phyloP scores from a whole-genome alignment of 2,797 vertebrate genomes.

The Eptatretus atami region DNA sequence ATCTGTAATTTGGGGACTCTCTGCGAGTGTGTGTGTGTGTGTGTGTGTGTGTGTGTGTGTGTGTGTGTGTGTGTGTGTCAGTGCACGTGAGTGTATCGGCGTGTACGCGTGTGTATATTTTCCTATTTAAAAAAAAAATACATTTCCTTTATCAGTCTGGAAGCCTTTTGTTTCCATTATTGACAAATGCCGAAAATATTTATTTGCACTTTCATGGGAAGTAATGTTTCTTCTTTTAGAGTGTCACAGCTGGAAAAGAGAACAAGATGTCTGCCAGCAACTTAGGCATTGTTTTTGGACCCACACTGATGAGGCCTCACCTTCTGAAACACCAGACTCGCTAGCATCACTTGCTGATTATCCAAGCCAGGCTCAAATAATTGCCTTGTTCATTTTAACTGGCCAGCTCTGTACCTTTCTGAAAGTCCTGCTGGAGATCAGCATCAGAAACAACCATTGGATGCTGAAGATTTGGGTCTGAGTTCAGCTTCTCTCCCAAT shows the following conservation, averaged over 20 bases:
- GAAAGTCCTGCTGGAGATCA: no score
- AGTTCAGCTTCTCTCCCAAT: no score
- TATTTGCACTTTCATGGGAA: no score
- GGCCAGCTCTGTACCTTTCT: not conserved
- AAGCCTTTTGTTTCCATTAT: not conserved
- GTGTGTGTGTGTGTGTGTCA: no score
- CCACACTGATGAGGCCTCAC: constrained; percentile 58
- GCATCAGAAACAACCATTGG: no score
- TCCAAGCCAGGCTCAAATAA: constrained; percentile 62
- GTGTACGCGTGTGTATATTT: not conserved
- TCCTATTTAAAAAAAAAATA: not conserved
- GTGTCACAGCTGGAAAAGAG: constrained; percentile 51
- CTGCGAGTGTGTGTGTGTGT: no score
- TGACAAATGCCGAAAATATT: no score
- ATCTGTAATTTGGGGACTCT: no score
- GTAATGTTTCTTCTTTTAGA: constrained; percentile 14
- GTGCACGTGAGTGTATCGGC: not conserved
- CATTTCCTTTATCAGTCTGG: rapidly evolving
- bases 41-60: no score
- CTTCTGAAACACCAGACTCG: constrained; percentile 10
- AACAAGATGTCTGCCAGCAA: constrained; percentile 90
- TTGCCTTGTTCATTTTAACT: constrained; percentile 37
- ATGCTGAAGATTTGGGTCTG: no score
- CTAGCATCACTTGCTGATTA: constrained; percentile 86
- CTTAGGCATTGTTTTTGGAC: constrained; percentile 76